Evolutionary conservation across 1,140 invertebrate species (phyloP).

Genomic region (Aphelenchoides besseyi): DNA sequence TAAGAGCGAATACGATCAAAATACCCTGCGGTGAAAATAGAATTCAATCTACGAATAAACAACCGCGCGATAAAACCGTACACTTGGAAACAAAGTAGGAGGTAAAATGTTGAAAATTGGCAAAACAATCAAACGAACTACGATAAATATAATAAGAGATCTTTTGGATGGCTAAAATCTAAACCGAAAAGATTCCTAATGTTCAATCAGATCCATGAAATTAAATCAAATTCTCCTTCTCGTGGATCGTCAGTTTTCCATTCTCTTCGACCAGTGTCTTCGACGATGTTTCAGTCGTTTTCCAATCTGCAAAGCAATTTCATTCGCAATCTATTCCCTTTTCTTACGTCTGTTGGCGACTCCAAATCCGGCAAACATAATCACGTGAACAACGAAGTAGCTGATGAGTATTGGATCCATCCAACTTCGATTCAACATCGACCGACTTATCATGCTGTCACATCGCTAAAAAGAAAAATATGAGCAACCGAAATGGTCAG

Average conservation of each 20-base stretch:
- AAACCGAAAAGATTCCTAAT: no score
- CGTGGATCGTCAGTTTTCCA: slow-evolving; percentile 10
- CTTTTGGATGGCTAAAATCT: no score
- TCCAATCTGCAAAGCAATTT: slow-evolving; percentile 17
- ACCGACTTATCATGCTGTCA: slow-evolving; percentile 32
- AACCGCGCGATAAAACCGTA: no score
- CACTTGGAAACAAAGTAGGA: no score
- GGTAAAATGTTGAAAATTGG: no score
- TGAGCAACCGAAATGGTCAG: background rate
- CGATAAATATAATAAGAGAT: no score
- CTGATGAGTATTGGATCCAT: slow-evolving; percentile 29
- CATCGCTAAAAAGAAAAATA: slow-evolving; percentile 32
- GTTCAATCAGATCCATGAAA: no score
- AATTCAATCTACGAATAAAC: no score
- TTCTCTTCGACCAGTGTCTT: background rate
- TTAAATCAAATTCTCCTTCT: slow-evolving; percentile 14
- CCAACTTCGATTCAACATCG: slow-evolving; percentile 35
- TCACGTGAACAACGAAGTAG: slow-evolving; percentile 28
- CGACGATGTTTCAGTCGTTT: slow-evolving; percentile 1
- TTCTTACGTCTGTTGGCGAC: slow-evolving; percentile 33
- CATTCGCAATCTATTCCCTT: background rate
- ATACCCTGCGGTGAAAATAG: no score
- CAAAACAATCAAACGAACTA: no score
- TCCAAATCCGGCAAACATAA: slow-evolving; percentile 33
- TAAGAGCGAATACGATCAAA: no score